Evolutionary conservation across 2,797 vertebrate genomes (phyloP).

Genomic region (Mionectes olivaceus): DNA sequence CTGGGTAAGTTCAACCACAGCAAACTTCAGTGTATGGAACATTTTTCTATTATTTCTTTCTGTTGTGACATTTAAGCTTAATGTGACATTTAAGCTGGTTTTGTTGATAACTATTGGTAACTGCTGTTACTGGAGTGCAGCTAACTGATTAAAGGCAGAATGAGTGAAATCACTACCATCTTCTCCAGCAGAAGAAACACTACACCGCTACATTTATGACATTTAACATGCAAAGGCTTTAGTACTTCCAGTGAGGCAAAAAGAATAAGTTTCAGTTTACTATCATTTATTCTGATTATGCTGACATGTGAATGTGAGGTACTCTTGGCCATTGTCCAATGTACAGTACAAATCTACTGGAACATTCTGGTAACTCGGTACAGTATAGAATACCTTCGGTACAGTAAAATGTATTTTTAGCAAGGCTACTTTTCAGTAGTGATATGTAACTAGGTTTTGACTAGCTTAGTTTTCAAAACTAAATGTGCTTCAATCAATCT

Average conservation of each 20-base stretch:
- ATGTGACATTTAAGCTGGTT: neutral
- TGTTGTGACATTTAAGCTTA: neutral
- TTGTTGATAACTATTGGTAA: neutral
- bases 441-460: neutral
- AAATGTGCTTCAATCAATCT: neutral
- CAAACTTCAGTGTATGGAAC: neutral
- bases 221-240: neutral
- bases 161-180: neutral
- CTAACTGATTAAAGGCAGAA: neutral
- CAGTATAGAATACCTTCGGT: neutral
- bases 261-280: neutral
- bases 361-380: neutral
- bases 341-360: neutral
- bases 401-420: neutral
- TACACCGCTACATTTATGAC: neutral
- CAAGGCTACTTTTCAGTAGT: neutral
- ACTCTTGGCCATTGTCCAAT: neutral
- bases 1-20: neutral
- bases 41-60: neutral
- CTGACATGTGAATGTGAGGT: neutral
- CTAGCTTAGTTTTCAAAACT: neutral
- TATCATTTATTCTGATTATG: neutral
- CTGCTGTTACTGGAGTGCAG: neutral
- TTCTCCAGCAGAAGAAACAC: neutral
- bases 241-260: neutral